Evolutionary conservation across 2,888 invertebrate genomes (phyloP), one percentile per base, ranked within the genome.

Genomic region (Chrysomela aeneicollis): DNA sequence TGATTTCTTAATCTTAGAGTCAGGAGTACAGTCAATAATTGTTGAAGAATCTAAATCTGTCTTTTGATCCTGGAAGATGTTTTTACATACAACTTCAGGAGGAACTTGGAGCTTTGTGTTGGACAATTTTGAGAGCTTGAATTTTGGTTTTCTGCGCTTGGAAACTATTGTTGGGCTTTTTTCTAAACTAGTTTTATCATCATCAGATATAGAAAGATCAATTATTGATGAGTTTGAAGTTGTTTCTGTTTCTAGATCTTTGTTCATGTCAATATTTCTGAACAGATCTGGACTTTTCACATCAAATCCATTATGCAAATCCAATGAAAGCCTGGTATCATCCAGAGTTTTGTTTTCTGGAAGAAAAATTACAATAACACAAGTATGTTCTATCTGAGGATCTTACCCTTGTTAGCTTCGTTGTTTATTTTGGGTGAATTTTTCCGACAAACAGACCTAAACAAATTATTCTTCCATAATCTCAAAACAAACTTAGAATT

Each of bases 1-100:
- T 50, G 55, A 63, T 32, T 64, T 68, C 2, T 35, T 47, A 15
- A 42, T 47, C 37, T 32, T 57, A 18, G 68, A 9, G 47, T 69
- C 66, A 15, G 75, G 75, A 15, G 75, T 75, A 46, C 62, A 62
- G n/a, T 68, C 73, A 53, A 75, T 70, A 12, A 68, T 50, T 9
- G 64, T 53, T 4, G 57, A 37, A 58, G 59, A 59, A 22, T 70
- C 67, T 18, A 59, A 37, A 64, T 68, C 51, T 19, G 59, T 22
- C 22, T 54, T 50, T 17, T 21, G 30, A 46, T 46, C 42, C 37
- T 58, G 51, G 17, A 67, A 67, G 30, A 70, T 62, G 42, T 67
- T 67, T 53, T 35, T 59, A 50, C 54, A 61, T 10, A 60, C 50
- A 12, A 12, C 32, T 22, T 65, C 26, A 8, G 42, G n/a, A 37